Percentiles rank a stretch among this genome's conserved stretches.
Evolutionary conservation across 2,888 invertebrate species (phyloP).

Genomic region (Keiferia lycopersicella): DNA sequence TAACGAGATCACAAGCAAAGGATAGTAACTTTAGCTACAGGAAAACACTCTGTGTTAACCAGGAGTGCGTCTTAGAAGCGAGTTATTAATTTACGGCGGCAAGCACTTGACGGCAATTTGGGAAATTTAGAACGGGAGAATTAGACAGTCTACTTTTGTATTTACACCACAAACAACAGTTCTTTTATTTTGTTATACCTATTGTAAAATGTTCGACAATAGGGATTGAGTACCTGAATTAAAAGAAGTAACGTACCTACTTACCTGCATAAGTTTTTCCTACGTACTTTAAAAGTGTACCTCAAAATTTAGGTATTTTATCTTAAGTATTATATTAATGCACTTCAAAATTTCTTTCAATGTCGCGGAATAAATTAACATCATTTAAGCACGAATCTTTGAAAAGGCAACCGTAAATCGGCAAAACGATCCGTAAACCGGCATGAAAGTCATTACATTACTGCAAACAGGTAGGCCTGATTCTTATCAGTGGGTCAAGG

Average conservation of each 20-base stretch:
- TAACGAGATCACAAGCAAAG: background rate
- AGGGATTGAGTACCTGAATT: no score
- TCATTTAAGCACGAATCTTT: background rate
- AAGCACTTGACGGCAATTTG: background rate
- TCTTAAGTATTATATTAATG: no score
- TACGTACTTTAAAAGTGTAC: no score
- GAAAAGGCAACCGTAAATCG: background rate
- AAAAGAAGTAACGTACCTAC: no score
- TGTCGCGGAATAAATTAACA: background rate
- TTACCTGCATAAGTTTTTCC: no score
- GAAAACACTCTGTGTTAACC: background rate
- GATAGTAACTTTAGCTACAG: no score
- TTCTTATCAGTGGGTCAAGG: constrained; percentile 25
- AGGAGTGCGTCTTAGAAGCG: constrained; percentile 9
- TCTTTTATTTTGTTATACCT: background rate
- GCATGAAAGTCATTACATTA: constrained; percentile 14
- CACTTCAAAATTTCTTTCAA: no score
- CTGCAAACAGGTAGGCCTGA: constrained; percentile 20
- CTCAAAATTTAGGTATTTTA: no score
- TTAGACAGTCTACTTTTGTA: constrained; percentile 6
- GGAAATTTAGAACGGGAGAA: background rate
- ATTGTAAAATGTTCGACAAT: background rate
- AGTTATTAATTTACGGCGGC: constrained; percentile 6
- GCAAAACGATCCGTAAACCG: background rate
- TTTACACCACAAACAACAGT: background rate